Conservation (phyloP, 2,888 invertebrate genomes). For the Chymomyza procnemis region DNA sequence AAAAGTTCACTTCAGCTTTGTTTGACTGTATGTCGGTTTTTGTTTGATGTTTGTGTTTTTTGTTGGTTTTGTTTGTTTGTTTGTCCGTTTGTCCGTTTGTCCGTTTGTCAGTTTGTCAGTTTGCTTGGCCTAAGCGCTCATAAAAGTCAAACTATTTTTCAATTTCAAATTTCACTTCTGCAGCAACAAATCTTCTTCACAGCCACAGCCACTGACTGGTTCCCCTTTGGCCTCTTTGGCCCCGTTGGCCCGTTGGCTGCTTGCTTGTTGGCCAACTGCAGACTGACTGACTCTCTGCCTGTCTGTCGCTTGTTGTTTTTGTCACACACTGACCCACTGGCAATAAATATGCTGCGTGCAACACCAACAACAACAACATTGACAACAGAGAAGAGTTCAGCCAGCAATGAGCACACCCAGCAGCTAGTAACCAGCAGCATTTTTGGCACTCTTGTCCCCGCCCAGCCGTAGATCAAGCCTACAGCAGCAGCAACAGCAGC, state of each 20-base stretch:
- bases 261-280: slow-evolving; percentile 2
- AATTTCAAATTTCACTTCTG: slow-evolving; percentile 69
- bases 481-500: background rate
- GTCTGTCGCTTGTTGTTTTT: slow-evolving; percentile 28
- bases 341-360: slow-evolving; percentile 72
- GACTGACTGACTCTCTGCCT: background rate
- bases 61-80: background rate
- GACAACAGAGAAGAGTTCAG: background rate
- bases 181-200: slow-evolving; percentile 68
- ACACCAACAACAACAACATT: slow-evolving; percentile 35
- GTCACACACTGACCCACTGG: slow-evolving; percentile 62
- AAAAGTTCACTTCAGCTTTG: background rate
- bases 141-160: slow-evolving; percentile 73
- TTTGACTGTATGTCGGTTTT: slow-evolving; percentile 16
- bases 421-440: slow-evolving; percentile 28
- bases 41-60: slow-evolving; percentile 7
- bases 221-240: slow-evolving; percentile 14
- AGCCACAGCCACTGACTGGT: slow-evolving; percentile 12
- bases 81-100: too few relatives aligned
- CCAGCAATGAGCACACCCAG: slow-evolving; percentile 4
- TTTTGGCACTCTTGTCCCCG: slow-evolving; percentile 23
- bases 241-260: slow-evolving; percentile 12
- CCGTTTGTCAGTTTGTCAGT: slow-evolving; percentile 5
- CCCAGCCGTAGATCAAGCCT: background rate
- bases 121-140: slow-evolving; percentile 46